These are phyloP conservation scores for Loripinus fragilis DNA, from an alignment of 2,888 invertebrate genomes.

Conservation along the genomic window DNA sequence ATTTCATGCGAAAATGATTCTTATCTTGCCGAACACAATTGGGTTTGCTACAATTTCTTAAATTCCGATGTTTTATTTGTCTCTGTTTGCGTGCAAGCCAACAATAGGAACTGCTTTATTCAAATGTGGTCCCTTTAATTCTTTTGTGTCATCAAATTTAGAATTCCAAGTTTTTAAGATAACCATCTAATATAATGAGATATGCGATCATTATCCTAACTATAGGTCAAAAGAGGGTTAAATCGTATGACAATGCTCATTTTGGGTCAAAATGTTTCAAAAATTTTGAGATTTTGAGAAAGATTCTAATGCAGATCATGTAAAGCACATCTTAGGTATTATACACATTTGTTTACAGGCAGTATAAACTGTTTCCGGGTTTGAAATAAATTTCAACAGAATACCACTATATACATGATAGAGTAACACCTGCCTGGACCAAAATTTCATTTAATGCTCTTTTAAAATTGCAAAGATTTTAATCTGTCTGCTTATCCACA, in stretches of 20 bases:
- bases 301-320: background rate
- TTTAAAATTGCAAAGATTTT: no score
- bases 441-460: no score
- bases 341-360: background rate
- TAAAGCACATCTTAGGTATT: background rate
- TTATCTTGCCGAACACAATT: constrained; percentile 38
- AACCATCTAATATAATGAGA: constrained; percentile 49
- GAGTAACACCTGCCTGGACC: no score
- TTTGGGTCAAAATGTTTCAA: constrained; percentile 17
- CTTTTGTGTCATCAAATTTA: constrained; percentile 47
- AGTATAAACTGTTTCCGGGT: no score
- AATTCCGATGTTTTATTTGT: constrained; percentile 53
- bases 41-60: constrained; percentile 28
- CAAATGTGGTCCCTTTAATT: constrained; percentile 56
- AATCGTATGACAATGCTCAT: constrained; percentile 33
- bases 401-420: no score
- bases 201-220: constrained; percentile 53
- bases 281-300: background rate
- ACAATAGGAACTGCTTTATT: constrained; percentile 57
- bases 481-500: no score
- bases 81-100: constrained; percentile 51
- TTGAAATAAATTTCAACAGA: no score
- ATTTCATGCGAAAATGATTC: constrained; percentile 43
- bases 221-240: constrained; percentile 39
- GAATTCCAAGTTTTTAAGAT: constrained; percentile 46